A percentile compares a stretch with the other conserved stretches of the same genome.
Evolutionary conservation across 2,797 vertebrate genomes (phyloP).

Genomic region (Philypnodon macrostomus): DNA sequence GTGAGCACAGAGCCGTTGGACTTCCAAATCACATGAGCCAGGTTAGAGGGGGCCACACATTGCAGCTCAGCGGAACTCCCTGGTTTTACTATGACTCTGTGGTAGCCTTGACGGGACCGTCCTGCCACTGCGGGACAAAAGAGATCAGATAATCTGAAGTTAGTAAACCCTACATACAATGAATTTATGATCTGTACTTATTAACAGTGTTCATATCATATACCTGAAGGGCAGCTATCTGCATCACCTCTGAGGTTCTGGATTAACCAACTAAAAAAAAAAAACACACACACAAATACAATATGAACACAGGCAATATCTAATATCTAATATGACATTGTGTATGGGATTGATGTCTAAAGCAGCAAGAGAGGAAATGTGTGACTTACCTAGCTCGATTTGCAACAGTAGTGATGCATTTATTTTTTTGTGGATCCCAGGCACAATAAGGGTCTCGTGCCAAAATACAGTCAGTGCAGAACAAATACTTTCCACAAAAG

Average conservation of each 20-base stretch:
- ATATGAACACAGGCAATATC: constrained; percentile 4
- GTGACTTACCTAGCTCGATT: constrained; percentile 69
- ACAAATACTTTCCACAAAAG: constrained; percentile 85
- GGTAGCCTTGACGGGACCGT: constrained; percentile 52
- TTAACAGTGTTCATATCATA: not conserved
- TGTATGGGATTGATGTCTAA: not conserved
- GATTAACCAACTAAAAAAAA: constrained; percentile 80
- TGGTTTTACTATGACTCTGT: constrained; percentile 77
- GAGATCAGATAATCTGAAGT: constrained; percentile 11
- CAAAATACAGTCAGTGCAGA: constrained; percentile 87
- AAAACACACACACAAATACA: constrained; percentile 20
- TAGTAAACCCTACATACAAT: too few species aligned
- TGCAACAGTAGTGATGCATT: constrained; percentile 67
- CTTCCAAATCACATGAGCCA: constrained; percentile 88
- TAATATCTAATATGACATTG: not conserved
- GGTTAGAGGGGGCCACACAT: constrained; percentile 87
- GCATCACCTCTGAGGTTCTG: constrained; percentile 88
- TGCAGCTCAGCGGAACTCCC: constrained; percentile 89
- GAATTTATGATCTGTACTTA: too few species aligned
- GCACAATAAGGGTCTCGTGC: constrained; percentile 94
- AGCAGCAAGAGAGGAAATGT: not conserved
- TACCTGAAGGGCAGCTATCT: constrained; percentile 81
- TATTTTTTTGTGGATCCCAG: constrained; percentile 75
- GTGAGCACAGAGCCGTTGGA: constrained; percentile 79
- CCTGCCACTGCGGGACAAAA: constrained; percentile 37